phyloP scores from a whole-genome alignment of 2,797 vertebrate genomes.

The Crocodylus rhombifer region DNA sequence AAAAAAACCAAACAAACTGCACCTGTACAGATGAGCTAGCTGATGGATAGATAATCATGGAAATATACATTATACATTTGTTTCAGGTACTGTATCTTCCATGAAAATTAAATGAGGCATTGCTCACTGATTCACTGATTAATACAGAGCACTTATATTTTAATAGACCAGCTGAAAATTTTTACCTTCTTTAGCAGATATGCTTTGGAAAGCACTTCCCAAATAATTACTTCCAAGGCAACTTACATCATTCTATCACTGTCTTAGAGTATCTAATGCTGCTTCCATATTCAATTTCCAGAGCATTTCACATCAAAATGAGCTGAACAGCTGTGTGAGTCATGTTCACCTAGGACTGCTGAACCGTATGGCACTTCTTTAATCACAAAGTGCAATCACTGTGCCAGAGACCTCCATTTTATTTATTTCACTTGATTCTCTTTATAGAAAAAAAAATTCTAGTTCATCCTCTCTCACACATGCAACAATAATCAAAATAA shows the following conservation, averaged over 20 bases:
- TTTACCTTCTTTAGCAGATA: constrained; percentile 44
- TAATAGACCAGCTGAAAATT: constrained; percentile 51
- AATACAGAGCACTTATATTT: constrained; percentile 31
- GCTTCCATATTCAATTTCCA: constrained; percentile 64
- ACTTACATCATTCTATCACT: constrained; percentile 54
- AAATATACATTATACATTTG: not conserved
- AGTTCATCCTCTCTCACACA: not conserved
- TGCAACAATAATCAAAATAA: not conserved
- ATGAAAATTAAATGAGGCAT: constrained; percentile 53
- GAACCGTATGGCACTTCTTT: constrained; percentile 42
- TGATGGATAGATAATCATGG: fast-evolving
- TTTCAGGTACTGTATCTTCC: constrained; percentile 20
- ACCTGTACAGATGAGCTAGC: not conserved
- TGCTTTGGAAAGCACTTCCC: constrained; percentile 52
- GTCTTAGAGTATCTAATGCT: constrained; percentile 42
- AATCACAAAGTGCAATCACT: constrained; percentile 45
- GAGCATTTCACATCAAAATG: constrained; percentile 58
- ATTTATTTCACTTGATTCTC: constrained; percentile 20
- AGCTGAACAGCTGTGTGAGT: constrained; percentile 44
- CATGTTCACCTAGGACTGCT: constrained; percentile 28
- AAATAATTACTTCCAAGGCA: constrained; percentile 70
- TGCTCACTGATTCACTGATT: constrained; percentile 57
- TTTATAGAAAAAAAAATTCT: not conserved
- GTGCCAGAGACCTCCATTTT: constrained; percentile 9
- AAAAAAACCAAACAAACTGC: not conserved